Percentiles rank a stretch among this genome's conserved stretches.
phyloP scores from a whole-genome alignment of 2,797 vertebrate genomes.

The Heliangelus exortis region DNA sequence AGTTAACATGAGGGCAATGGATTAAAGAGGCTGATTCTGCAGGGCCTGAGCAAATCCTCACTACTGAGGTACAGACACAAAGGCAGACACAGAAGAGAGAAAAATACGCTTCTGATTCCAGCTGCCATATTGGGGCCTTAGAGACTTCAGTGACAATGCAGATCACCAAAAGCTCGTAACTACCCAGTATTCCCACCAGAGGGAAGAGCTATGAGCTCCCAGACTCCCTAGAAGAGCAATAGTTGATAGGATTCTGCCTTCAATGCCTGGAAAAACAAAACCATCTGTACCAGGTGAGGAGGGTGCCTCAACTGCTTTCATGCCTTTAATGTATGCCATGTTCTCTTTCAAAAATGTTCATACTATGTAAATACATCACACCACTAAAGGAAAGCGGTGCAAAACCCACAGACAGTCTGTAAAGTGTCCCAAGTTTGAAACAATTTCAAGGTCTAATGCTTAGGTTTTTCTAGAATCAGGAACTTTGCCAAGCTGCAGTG shows the following conservation, averaged over 20 bases:
- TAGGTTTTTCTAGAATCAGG: background rate
- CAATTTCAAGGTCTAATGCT: background rate
- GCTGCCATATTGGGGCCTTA: background rate
- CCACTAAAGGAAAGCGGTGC: background rate
- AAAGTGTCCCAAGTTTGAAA: background rate
- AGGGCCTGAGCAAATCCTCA: constrained; percentile 9
- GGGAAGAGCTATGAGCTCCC: background rate
- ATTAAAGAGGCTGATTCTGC: constrained; percentile 11
- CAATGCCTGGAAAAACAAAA: background rate
- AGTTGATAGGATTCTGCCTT: background rate
- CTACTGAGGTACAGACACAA: background rate
- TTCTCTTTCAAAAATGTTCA: background rate
- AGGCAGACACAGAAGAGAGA: background rate
- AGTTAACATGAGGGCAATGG: constrained; percentile 13
- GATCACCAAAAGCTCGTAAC: background rate
- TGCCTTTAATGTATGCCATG: background rate
- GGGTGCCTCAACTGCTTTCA: background rate
- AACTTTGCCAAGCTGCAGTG: background rate
- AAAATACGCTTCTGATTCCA: background rate
- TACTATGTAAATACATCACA: background rate
- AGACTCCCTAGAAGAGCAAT: background rate
- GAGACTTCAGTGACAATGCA: background rate
- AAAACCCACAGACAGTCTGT: background rate
- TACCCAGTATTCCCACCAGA: background rate
- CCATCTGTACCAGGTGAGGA: background rate